Evolutionary conservation across 2,113 vertebrate species (phyloP).

Genomic region (Cygnus atratus): DNA sequence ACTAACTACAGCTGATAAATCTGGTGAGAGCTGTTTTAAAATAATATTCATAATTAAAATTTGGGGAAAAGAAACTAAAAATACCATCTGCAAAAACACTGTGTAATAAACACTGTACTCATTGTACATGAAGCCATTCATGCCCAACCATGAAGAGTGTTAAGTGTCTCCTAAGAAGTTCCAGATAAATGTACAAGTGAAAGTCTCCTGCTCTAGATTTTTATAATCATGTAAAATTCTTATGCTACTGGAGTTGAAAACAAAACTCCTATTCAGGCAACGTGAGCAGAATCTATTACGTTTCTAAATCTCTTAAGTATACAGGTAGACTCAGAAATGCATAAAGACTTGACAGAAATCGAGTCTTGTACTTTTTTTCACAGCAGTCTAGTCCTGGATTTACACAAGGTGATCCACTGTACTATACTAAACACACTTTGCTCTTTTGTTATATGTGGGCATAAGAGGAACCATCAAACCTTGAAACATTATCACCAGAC

Average conservation of each 20-base stretch:
- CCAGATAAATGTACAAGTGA: neutral
- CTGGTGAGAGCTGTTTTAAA: neutral
- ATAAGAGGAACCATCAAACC: neutral
- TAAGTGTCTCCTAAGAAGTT: neutral
- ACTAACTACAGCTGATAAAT: neutral
- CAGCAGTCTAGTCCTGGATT: neutral
- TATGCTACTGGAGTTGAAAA: neutral
- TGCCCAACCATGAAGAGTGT: neutral
- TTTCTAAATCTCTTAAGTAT: neutral
- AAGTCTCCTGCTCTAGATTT: neutral
- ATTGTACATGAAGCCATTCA: neutral
- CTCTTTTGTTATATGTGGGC: neutral
- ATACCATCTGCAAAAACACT: neutral
- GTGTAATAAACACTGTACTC: neutral
- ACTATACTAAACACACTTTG: neutral
- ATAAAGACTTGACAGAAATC: neutral
- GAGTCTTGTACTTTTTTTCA: neutral
- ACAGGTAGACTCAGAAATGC: neutral
- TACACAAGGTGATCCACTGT: neutral
- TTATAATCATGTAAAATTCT: neutral
- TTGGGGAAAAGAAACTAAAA: neutral
- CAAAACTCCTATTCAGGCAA: neutral
- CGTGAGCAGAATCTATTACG: neutral
- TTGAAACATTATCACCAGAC: neutral
- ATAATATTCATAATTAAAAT: neutral